phyloP scores from a whole-genome alignment of 2,888 invertebrate species.

The Diabrotica balteata region DNA sequence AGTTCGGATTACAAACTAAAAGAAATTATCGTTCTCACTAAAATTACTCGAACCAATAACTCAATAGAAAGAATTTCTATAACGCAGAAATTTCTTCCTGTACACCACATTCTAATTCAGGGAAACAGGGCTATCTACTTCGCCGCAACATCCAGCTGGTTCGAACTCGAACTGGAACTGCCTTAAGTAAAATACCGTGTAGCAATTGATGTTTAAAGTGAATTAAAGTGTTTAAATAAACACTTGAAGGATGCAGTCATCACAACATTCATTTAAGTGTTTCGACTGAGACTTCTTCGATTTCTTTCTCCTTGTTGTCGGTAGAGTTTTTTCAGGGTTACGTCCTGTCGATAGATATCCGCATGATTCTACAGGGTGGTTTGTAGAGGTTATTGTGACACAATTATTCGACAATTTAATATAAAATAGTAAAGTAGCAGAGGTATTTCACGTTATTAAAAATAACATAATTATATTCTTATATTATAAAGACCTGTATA shows the following conservation, averaged over 20 bases:
- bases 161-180: slow-evolving; percentile 27
- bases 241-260: slow-evolving; percentile 35
- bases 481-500: no score
- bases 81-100: slow-evolving; percentile 6
- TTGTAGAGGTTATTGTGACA: no score
- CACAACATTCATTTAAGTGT: slow-evolving; percentile 33
- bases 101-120: slow-evolving; percentile 7
- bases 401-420: no score
- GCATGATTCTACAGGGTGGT: no score
- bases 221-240: slow-evolving; percentile 43
- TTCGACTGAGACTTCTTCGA: slow-evolving; percentile 13
- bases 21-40: no score
- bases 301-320: neutral
- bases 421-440: no score
- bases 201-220: slow-evolving; percentile 43
- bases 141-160: slow-evolving; percentile 37
- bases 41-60: no score
- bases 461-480: no score
- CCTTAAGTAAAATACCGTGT: slow-evolving; percentile 47
- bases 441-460: no score
- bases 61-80: slow-evolving; percentile 2
- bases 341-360: no score
- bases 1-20: no score
- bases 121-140: slow-evolving; percentile 28
- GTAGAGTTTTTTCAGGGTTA: slow-evolving; percentile 9